phyloP scores from a whole-genome alignment of 2,888 invertebrate genomes.

The Macaria notata region DNA sequence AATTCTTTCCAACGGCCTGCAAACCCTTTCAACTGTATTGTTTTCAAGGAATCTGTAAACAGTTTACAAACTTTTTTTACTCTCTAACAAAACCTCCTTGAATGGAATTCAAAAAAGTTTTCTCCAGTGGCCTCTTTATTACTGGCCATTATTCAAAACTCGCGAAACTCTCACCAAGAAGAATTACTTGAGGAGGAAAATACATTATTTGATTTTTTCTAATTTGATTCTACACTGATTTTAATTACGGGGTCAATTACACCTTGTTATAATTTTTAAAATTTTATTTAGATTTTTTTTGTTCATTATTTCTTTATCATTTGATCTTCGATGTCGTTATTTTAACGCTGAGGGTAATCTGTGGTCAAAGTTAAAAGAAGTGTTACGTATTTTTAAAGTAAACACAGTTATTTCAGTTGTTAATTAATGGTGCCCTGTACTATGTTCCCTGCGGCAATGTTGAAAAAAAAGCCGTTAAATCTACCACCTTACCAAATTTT shows the following conservation, averaged over 20 bases:
- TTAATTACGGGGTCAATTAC: conserved; percentile 32
- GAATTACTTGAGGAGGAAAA: neutral
- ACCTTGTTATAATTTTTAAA: conserved; percentile 12
- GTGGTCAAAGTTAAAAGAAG: no score
- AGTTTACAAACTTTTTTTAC: conserved; percentile 9
- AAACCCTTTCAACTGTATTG: conserved; percentile 7
- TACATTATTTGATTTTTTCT: conserved; percentile 26
- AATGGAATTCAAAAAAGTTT: conserved; percentile 24
- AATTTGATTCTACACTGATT: conserved; percentile 31
- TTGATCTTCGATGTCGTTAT: no score
- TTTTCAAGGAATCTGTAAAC: conserved; percentile 4
- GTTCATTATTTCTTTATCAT: no score
- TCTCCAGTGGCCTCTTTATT: conserved; percentile 25
- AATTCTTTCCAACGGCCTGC: neutral
- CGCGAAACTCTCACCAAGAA: conserved; percentile 22
- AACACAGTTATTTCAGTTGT: no score
- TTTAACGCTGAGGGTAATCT: no score
- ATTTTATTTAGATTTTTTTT: no score
- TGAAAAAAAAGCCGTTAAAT: no score
- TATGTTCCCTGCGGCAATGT: no score
- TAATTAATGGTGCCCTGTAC: no score
- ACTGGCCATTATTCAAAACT: conserved; percentile 35
- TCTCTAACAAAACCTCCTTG: conserved; percentile 10
- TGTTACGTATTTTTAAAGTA: no score
- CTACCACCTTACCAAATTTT: no score